These are phyloP conservation scores for Eristalis tenax DNA, from an alignment of 2,888 invertebrate genomes.

Conservation along the genomic window DNA sequence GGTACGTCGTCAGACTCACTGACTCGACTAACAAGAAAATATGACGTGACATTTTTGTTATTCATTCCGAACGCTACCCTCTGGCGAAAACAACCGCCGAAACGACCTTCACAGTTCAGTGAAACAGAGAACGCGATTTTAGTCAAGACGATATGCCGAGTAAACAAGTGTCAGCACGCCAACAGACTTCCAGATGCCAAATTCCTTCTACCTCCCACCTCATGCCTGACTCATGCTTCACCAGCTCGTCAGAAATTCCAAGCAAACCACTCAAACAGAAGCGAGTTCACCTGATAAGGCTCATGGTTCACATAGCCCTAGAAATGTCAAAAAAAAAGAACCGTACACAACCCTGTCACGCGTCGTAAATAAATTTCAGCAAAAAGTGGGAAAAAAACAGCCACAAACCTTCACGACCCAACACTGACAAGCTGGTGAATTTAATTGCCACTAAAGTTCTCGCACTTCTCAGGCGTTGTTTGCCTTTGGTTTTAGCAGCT, in stretches of 20 bases:
- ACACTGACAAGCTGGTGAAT: not conserved
- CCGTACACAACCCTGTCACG: constrained; percentile 11
- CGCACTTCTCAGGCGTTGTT: not conserved
- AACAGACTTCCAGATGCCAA: not conserved
- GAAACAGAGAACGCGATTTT: not conserved
- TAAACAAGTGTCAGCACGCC: not conserved
- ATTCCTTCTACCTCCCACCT: not conserved
- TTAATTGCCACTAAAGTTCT: constrained; percentile 28
- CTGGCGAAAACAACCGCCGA: not conserved
- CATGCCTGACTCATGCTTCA: not conserved
- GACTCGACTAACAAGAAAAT: not conserved
- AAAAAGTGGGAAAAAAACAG: not conserved
- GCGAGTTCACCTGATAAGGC: not conserved
- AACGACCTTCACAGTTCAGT: not conserved
- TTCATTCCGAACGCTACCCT: not conserved
- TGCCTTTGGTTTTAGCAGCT: not conserved
- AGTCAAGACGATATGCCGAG: not conserved
- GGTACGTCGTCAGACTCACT: too few species aligned
- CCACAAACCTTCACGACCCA: constrained; percentile 1
- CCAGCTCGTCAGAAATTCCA: not conserved
- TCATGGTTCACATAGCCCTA: not conserved
- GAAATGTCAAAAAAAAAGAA: not conserved
- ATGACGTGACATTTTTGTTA: not conserved
- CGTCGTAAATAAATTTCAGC: constrained; percentile 3
- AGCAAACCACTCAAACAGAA: not conserved